Base-by-base conservation (phyloP, 1,140 invertebrate genomes). In the Scaptomyza montana region DNA sequence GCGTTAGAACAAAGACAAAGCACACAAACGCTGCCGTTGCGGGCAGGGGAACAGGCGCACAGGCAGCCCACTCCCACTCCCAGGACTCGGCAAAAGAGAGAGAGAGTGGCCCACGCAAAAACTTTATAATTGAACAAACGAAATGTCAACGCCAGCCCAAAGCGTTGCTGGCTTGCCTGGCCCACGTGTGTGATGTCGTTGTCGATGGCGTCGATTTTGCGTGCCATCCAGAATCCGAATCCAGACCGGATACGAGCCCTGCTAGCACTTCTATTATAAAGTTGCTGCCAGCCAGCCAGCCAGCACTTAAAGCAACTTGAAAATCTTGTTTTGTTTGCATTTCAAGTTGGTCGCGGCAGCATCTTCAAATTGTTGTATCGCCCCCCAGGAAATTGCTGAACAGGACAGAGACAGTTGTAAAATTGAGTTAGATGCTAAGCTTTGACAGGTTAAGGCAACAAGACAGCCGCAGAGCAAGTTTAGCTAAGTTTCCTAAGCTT, bases 81-180 rank as follows among this genome's bases (percentile, higher is more conserved):
- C 36, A 9, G 36, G 36, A 3, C 50, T 49, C 60, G 74, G 53
- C 57, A 64, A 49, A 28, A 30, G 56, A 8, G 8, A 7, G 6
- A 36, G 2, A 7, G 12, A 30, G 60, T 73, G 49, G 74, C 67
- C 78, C 78, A 87, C 67, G 75, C 67, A 65, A 82, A 86, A 86
- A 82, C 78, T 86, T 86, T 89, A 86, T 86, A 86, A 86, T 86
- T 86, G 82, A 86, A 86, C 78, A 87, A 86, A 87, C 78, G 82
- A 86, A 86, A 86, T 86, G 82, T 86, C 84, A 86, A 78, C 75
- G 82, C 57, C 82, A 86, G 82, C 71, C 78, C 78, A 82, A 87
- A 86, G 82, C 46, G 53, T 65, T 66, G 30, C 49, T 43, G 39
- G 51, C 21, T 63, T 63, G 45, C 55, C 19, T 39, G 30, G 63